phyloP scores from a whole-genome alignment of 2,113 vertebrate species.

The Parus major region DNA sequence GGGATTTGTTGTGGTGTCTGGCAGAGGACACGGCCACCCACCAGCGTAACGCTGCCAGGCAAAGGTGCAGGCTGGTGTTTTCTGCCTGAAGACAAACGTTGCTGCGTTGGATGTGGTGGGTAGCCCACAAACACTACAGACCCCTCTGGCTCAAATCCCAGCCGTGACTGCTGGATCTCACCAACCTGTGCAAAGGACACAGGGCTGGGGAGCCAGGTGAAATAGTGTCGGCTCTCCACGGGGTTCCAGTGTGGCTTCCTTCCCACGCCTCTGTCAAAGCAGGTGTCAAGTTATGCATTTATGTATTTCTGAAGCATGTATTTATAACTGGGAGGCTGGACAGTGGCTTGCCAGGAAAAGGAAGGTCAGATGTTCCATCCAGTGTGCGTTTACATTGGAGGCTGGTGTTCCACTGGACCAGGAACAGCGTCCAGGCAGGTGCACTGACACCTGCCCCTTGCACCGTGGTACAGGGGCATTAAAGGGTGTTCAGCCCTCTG shows the following conservation, averaged over 20 bases:
- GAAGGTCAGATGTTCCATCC: background rate
- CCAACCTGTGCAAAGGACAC: background rate
- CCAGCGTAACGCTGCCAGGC: background rate
- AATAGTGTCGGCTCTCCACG: background rate
- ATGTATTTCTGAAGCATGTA: background rate
- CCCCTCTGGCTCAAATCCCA: background rate
- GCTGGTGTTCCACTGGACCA: background rate
- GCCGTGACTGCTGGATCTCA: background rate
- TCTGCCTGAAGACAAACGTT: background rate
- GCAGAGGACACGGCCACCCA: background rate
- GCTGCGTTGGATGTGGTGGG: background rate
- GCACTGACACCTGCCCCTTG: background rate
- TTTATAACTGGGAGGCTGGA: background rate
- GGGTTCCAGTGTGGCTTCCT: background rate
- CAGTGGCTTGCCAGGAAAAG: background rate
- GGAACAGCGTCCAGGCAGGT: background rate
- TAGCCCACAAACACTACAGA: background rate
- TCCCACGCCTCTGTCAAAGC: background rate
- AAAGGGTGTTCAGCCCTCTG: background rate
- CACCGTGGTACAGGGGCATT: background rate
- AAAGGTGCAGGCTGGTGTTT: background rate
- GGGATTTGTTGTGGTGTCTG: background rate
- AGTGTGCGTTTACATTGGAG: background rate
- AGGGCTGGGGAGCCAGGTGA: background rate
- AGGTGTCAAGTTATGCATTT: background rate